Evolutionary conservation across 2,113 vertebrate genomes (phyloP).

Genomic region (Syngnathoides biaculeatus): DNA sequence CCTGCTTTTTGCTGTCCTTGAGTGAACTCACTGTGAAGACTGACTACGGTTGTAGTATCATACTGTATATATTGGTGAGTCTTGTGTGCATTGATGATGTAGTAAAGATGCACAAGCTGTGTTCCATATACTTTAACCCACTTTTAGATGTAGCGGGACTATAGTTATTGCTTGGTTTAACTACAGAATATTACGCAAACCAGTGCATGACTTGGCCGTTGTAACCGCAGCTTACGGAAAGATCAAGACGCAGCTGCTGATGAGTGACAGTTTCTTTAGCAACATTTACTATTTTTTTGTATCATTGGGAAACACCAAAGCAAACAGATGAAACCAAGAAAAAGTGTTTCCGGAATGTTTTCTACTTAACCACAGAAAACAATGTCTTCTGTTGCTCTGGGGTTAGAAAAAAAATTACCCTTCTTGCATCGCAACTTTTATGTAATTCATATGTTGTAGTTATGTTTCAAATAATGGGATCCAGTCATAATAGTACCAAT

Average conservation of each 20-base stretch:
- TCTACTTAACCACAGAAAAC: background rate
- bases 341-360: background rate
- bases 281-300: background rate
- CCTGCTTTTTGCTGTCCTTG: conserved; percentile 29
- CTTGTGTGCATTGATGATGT: background rate
- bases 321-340: background rate
- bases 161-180: background rate
- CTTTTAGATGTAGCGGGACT: background rate
- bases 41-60: conserved; percentile 42
- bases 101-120: conserved; percentile 6
- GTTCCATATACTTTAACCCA: background rate
- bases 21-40: conserved; percentile 28
- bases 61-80: conserved; percentile 4
- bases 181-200: background rate
- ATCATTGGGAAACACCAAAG: background rate
- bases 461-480: background rate
- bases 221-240: background rate
- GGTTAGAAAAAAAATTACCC: background rate
- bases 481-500: background rate
- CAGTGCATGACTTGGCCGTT: background rate
- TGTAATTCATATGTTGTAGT: background rate
- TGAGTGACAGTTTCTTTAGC: background rate
- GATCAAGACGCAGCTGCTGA: background rate
- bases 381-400: background rate
- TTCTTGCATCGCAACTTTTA: background rate